A percentile compares a stretch with the other conserved stretches of the same genome.
Evolutionary conservation across 2,888 invertebrate species (phyloP).

Genomic region (Dioctria linearis): DNA sequence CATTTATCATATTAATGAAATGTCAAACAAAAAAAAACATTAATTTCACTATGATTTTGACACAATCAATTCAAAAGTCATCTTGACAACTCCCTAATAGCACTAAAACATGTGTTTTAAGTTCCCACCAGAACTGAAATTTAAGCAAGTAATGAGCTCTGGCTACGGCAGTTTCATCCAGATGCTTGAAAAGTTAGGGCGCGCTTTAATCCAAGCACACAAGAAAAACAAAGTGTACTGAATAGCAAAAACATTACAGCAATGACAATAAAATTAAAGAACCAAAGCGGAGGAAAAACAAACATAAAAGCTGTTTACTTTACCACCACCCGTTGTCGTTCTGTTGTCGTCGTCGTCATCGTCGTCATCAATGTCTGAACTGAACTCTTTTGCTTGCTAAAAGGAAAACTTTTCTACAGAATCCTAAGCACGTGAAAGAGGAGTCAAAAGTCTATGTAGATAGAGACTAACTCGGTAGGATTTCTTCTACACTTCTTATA

Average conservation of each 20-base stretch:
- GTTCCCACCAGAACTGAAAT: conserved; percentile 35
- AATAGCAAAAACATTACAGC: conserved; percentile 51
- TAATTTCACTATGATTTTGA: conserved; percentile 10
- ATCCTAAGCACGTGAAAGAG: conserved; percentile 10
- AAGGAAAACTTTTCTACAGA: conserved; percentile 28
- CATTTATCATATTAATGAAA: not conserved
- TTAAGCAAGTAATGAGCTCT: conserved; percentile 1
- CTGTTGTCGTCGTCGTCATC: too few relatives aligned
- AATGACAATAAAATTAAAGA: conserved; percentile 54
- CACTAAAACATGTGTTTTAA: conserved; percentile 45
- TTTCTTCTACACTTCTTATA: conserved; percentile 10
- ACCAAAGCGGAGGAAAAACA: conserved; percentile 36
- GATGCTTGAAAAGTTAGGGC: conserved; percentile 21
- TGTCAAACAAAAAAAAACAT: not conserved
- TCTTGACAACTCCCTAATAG: conserved; percentile 45
- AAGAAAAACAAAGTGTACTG: conserved; percentile 26
- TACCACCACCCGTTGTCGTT: conserved; percentile 19
- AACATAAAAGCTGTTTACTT: conserved; percentile 45
- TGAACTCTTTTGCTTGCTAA: not conserved
- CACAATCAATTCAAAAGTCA: conserved; percentile 29
- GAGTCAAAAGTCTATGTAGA: too few relatives aligned
- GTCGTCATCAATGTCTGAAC: conserved; percentile 13
- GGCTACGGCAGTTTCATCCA: not conserved
- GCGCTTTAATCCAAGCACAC: conserved; percentile 38
- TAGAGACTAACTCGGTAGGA: not conserved